Base-by-base conservation (phyloP, 2,113 vertebrate species). In the Vulpes lagopus region DNA sequence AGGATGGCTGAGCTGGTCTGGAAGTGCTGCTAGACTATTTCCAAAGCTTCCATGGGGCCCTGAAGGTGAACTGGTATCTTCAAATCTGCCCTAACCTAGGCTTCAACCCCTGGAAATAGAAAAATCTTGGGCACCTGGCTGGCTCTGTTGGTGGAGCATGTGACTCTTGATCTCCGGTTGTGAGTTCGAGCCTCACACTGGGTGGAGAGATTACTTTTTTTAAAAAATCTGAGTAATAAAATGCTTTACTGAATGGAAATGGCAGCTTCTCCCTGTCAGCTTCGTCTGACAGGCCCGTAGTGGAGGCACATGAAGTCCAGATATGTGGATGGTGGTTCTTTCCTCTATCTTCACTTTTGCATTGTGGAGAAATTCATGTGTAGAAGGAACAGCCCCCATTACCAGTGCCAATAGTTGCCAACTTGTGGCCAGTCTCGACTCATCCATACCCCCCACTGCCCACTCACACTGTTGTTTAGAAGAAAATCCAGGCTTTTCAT, bases 401-500 rank as follows among this genome's bases (percentile, higher is more conserved):
- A 14, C 60, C 16, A 35, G 49, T 4, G 62, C 69, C 80, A 14
- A 2, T 60, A 55, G 67, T 49, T 65, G 6, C 38, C 23, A 23
- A 22, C 7, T 71, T 49, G 59, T 3, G 43, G 30, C 62, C 19
- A 25, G 64, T 51, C 53, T 78, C 6, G 0, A 4, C 79, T 17
- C 25, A 62, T 69, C 17, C 35, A 0, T 55, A 27, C 11, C 22
- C 57, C 20, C 90, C 25, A n/a, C 30, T 57, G 84, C 35, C 89
- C 2, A 27, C 53, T 43, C 32, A 76, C 1, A 2, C 87, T 11
- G 57, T 30, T 59, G 49, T 96, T 92, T 20, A 71, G 89, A 53
- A 74, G 84, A 94, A 87, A 86, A 90, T 49, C 51, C 49, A 83
- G 35, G 43, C 43, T 59, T 67, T 59, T 73, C 30, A 15, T 85